A percentile compares a stretch with the other conserved stretches of the same genome.
Evolutionary conservation across 2,888 invertebrate species (phyloP).

Genomic region (Macrophya annulata): DNA sequence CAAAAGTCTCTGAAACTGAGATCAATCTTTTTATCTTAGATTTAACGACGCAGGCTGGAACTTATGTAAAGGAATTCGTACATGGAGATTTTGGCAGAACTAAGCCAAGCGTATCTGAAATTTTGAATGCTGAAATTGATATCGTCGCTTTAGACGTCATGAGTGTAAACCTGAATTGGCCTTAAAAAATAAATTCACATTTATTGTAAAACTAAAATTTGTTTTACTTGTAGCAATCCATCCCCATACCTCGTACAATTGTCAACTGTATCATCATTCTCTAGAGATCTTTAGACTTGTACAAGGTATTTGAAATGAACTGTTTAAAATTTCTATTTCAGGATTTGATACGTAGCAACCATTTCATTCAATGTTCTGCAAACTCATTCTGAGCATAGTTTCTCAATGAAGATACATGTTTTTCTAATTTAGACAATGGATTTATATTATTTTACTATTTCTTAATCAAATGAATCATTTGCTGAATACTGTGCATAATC

Average conservation of each 20-base stretch:
- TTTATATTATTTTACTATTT: background rate
- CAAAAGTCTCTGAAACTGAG: constrained; percentile 62
- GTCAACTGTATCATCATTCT: background rate
- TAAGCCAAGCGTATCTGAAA: constrained; percentile 86
- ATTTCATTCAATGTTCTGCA: background rate
- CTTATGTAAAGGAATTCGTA: constrained; percentile 98
- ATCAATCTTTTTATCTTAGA: constrained; percentile 84
- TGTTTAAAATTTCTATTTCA: background rate
- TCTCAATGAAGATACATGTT: background rate
- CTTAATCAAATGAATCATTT: background rate
- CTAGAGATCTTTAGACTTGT: background rate
- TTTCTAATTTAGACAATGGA: background rate
- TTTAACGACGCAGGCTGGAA: constrained; percentile 93
- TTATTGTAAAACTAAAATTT: background rate
- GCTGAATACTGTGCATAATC: constrained; percentile 35
- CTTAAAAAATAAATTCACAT: constrained; percentile 73
- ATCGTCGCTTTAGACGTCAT: constrained; percentile 96
- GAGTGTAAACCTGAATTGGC: constrained; percentile 89
- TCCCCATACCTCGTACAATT: background rate
- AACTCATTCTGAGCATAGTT: background rate
- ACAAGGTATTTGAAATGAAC: background rate
- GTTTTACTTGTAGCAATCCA: background rate
- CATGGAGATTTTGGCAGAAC: constrained; percentile 98
- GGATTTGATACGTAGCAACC: background rate
- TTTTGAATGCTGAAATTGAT: constrained; percentile 88